These are phyloP conservation scores for Podarcis raffonei DNA, from an alignment of 2,113 vertebrate species.

Conservation along the genomic window DNA sequence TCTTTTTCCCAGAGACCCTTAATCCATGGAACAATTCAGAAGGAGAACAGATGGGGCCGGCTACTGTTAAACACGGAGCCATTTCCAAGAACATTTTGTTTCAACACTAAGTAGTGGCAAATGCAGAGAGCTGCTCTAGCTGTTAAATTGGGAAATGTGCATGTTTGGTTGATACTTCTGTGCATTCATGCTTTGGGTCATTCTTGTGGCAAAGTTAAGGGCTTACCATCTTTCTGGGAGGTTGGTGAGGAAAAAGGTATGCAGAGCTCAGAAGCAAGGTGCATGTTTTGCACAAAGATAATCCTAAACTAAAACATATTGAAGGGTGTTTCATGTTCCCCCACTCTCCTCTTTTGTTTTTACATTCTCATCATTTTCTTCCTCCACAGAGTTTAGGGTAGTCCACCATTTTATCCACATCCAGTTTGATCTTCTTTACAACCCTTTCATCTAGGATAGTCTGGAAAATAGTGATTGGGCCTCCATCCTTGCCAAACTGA, in stretches of 20 bases:
- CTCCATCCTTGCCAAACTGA: neutral
- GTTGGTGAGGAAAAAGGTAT: neutral
- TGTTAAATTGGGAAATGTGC: slow-evolving; percentile 44
- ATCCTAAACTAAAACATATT: neutral
- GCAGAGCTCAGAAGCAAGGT: neutral
- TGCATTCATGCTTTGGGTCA: slow-evolving; percentile 22
- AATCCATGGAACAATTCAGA: slow-evolving; percentile 62
- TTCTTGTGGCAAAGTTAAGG: neutral
- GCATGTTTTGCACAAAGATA: neutral
- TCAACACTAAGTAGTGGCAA: slow-evolving; percentile 61
- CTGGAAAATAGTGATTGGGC: neutral
- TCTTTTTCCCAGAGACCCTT: slow-evolving; percentile 52
- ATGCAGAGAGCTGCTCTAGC: slow-evolving; percentile 47
- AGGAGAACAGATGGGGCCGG: slow-evolving; percentile 74
- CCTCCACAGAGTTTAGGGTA: no score
- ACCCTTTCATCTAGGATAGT: neutral
- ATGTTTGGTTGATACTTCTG: slow-evolving; percentile 30
- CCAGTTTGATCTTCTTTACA: neutral
- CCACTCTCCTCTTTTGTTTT: neutral
- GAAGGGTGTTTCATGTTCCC: neutral
- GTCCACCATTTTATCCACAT: neutral
- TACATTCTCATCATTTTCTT: neutral
- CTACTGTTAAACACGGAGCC: slow-evolving; percentile 69
- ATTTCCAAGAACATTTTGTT: slow-evolving; percentile 77
- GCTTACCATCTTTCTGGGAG: neutral